Percentiles rank a stretch among this genome's conserved stretches.
Conservation (phyloP, 2,797 vertebrate species). For the Synanceia verrucosa region DNA sequence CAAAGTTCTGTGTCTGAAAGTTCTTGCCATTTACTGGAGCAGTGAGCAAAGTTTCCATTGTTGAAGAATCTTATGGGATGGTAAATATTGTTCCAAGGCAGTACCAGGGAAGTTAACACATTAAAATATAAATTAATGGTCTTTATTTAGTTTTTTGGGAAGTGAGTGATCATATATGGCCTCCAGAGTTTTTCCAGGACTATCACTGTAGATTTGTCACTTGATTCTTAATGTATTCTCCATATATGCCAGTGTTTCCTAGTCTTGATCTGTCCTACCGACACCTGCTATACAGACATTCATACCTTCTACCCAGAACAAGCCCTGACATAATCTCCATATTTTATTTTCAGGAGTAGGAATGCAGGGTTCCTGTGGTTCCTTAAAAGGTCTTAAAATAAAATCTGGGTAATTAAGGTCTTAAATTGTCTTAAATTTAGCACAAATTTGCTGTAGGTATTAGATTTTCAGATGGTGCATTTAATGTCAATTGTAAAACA, state of each 20-base stretch:
- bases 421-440: too few species aligned
- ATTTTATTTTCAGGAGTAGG: constrained; percentile 10
- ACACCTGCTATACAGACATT: not conserved
- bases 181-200: not conserved
- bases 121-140: not conserved
- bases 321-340: not conserved
- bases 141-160: not conserved
- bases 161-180: not conserved
- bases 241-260: not conserved
- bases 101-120: not conserved
- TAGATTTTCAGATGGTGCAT: too few species aligned
- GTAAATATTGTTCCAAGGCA: not conserved
- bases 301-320: constrained; percentile 5
- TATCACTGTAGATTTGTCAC: not conserved
- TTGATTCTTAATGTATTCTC: not conserved
- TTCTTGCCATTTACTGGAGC: too few species aligned
- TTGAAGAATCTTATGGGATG: too few species aligned
- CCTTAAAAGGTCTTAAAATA: too few species aligned
- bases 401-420: too few species aligned
- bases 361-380: too few species aligned
- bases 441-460: too few species aligned
- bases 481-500: too few species aligned
- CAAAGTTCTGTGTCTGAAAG: too few species aligned
- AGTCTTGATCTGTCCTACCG: not conserved
- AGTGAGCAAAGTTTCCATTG: too few species aligned